A percentile compares a stretch with the other conserved stretches of the same genome.
These are phyloP conservation scores for Cenopis cana DNA, from an alignment of 2,888 invertebrate genomes.

Conservation along the genomic window DNA sequence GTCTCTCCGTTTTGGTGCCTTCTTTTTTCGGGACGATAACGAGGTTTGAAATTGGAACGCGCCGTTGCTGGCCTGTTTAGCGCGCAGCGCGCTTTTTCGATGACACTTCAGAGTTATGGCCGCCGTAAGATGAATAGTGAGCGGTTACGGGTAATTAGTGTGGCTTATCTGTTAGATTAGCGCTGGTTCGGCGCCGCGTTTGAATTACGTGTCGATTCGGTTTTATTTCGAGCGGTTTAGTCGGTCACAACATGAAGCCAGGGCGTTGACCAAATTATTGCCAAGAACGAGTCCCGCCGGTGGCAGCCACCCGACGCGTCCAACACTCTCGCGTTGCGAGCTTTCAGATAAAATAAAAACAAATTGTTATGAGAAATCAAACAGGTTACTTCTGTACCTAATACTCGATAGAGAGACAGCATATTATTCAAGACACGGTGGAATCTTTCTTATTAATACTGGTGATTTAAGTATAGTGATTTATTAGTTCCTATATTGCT, in stretches of 20 bases:
- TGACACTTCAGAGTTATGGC: slow-evolving; percentile 67
- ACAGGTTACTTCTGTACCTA: slow-evolving; percentile 44
- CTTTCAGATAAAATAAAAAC: slow-evolving; percentile 44
- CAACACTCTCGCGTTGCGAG: slow-evolving; percentile 35
- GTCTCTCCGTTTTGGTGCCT: slow-evolving; percentile 50
- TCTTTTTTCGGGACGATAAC: slow-evolving; percentile 68
- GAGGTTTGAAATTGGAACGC: slow-evolving; percentile 80
- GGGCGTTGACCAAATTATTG: slow-evolving; percentile 82
- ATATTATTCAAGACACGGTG: slow-evolving; percentile 40
- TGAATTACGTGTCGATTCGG: slow-evolving; percentile 49
- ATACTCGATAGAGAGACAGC: slow-evolving; percentile 31
- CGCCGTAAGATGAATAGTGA: slow-evolving; percentile 63
- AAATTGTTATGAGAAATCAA: slow-evolving; percentile 44
- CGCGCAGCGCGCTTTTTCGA: slow-evolving; percentile 66
- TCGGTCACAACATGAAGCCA: slow-evolving; percentile 55
- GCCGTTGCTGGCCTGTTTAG: slow-evolving; percentile 72
- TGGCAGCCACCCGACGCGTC: slow-evolving; percentile 39
- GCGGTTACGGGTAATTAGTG: slow-evolving; percentile 68
- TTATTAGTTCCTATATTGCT: slow-evolving; percentile 38
- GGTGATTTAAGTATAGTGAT: slow-evolving; percentile 42
- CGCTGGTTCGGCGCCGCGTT: slow-evolving; percentile 54
- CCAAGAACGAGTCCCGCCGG: slow-evolving; percentile 73
- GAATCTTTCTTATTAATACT: slow-evolving; percentile 37
- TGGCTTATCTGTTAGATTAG: slow-evolving; percentile 68
- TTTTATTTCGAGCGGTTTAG: slow-evolving; percentile 48